Percentiles rank a stretch among this genome's conserved stretches.
These are phyloP conservation scores for Theristicus caerulescens DNA, from an alignment of 2,113 vertebrate species.

Conservation along the genomic window DNA sequence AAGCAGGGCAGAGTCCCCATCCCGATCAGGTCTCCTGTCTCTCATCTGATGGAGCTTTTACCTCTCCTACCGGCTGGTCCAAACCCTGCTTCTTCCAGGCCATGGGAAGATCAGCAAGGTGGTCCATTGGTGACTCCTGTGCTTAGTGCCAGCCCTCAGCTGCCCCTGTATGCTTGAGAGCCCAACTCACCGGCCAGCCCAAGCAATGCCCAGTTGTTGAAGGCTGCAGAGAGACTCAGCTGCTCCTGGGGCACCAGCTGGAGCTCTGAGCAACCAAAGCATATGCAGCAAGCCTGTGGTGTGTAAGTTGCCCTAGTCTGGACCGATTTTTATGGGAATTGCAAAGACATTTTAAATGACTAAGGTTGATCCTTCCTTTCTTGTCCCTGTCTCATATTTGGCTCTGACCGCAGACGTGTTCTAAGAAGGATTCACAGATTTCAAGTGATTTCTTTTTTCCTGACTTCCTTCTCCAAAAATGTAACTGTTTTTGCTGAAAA, in stretches of 20 bases:
- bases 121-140: rapidly evolving
- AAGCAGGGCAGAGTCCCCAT: not conserved
- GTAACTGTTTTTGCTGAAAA: not conserved
- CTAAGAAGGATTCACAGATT: not conserved
- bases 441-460: not conserved
- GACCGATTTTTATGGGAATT: not conserved
- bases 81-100: not conserved
- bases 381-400: not conserved
- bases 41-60: rapidly evolving
- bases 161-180: not conserved
- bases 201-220: rapidly evolving
- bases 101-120: not conserved
- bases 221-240: not conserved
- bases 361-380: not conserved
- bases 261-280: not conserved
- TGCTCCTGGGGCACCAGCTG: not conserved
- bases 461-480: not conserved
- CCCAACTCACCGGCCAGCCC: rapidly evolving
- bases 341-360: not conserved
- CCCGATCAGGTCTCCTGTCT: not conserved
- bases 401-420: not conserved
- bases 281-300: not conserved
- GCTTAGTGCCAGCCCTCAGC: rapidly evolving
- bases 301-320: not conserved
- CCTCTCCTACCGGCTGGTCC: rapidly evolving